phyloP scores from a whole-genome alignment of 2,888 invertebrate genomes.

The Nudaria mundana region DNA sequence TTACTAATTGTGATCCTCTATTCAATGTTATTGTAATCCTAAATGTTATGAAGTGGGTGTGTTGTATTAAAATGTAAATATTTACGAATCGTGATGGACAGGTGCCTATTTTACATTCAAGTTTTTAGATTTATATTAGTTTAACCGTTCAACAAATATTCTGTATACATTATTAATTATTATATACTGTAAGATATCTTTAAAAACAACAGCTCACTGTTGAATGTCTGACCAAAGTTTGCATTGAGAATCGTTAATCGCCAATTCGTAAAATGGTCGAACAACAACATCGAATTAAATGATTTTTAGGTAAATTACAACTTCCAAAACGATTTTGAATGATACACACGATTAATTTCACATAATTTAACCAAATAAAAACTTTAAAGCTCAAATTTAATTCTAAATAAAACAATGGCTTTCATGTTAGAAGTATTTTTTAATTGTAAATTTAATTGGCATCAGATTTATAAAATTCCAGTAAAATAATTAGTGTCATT shows the following conservation, averaged over 20 bases:
- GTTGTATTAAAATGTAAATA: conserved; percentile 22
- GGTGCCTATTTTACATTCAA: conserved; percentile 12
- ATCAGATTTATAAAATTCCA: conserved; percentile 23
- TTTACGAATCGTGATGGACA: conserved; percentile 12
- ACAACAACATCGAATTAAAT: too few species aligned
- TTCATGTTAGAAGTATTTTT: conserved; percentile 22
- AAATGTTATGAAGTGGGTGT: conserved; percentile 26
- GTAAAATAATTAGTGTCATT: conserved; percentile 28
- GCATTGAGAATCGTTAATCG: not conserved
- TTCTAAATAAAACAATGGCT: conserved; percentile 17
- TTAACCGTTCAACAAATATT: conserved; percentile 4
- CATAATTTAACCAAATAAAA: not conserved
- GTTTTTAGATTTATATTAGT: conserved; percentile 7
- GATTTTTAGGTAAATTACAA: too few species aligned
- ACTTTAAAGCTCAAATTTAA: not conserved
- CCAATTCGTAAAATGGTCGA: not conserved
- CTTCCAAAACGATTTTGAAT: too few species aligned
- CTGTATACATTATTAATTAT: too few species aligned
- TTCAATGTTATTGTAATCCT: conserved; percentile 48
- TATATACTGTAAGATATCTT: too few species aligned
- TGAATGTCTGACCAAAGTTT: conserved; percentile 7
- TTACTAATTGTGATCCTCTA: conserved; percentile 68
- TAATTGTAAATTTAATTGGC: conserved; percentile 22
- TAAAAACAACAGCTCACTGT: too few species aligned
- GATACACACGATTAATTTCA: too few species aligned